Percentiles rank a stretch among this genome's conserved stretches.
phyloP scores from a whole-genome alignment of 2,113 vertebrate genomes.

The Petrocephalus zakoni region DNA sequence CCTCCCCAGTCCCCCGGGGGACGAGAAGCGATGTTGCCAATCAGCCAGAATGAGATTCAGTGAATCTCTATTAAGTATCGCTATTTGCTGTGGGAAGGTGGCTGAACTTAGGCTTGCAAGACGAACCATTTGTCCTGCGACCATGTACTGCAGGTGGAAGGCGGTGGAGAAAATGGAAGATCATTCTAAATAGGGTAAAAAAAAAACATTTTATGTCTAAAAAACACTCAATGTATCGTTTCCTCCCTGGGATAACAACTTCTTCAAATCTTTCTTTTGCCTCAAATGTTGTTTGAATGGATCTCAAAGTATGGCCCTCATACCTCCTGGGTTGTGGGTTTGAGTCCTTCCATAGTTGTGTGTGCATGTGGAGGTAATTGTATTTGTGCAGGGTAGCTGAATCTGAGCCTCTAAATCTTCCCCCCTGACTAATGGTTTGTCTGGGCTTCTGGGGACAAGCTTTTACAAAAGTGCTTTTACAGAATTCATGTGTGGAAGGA shows the following conservation, averaged over 20 bases:
- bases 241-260: not conserved
- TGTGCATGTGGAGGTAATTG: not conserved
- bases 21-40: not conserved
- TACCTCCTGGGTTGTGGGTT: too few species aligned
- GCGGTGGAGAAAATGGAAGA: not conserved
- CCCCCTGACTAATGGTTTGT: not conserved
- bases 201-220: not conserved
- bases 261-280: not conserved
- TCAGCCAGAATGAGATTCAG: not conserved
- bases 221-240: not conserved
- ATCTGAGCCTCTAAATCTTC: not conserved
- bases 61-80: not conserved
- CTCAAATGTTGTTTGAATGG: not conserved
- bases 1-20: not conserved
- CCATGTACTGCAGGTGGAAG: not conserved
- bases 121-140: not conserved
- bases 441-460: not conserved
- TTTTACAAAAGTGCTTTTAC: not conserved
- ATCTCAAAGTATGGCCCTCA: not conserved
- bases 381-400: not conserved
- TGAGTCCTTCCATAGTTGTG: too few species aligned
- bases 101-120: constrained; percentile 1
- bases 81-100: not conserved
- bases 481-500: not conserved
- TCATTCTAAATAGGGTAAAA: not conserved